Evolutionary conservation across 2,888 invertebrate species (phyloP), one percentile per base, ranked within the genome.

Genomic region (Eucera pruinosa): DNA sequence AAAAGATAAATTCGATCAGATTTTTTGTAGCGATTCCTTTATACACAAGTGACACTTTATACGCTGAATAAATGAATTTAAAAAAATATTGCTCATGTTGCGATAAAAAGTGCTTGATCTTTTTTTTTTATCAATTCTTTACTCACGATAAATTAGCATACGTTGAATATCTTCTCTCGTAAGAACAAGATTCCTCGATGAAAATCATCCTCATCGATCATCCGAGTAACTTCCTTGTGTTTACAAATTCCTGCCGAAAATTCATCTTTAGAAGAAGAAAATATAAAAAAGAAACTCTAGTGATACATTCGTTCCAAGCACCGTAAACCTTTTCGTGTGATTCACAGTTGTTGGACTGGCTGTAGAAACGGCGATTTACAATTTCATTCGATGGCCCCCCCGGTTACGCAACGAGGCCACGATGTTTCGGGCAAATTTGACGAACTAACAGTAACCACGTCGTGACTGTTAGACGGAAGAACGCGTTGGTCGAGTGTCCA

Each of bases 401-500:
- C 18, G 23, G 55, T 76, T 69, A 18, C 54, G 68, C 15, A 75
- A 80, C 68, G 43, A 25, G 50, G 45, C 47, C 50, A 55, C 55
- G 58, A 27, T 68, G 50, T 66, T 50, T 66, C 47, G 50, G 43
- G 57, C 60, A 70, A 81, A 80, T 84, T 81, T 81, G 67, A 70
- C 67, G 65, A 54, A 58, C 80, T 84, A 84, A 84, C 84, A 84
- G 84, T 84, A 85, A 84, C 78, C 66, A 62, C 58, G 36, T 47
- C 71, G 77, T 73, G 76, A 83, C 83, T 82, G 84, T 85, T 83
- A 83, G 85, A 82, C 55, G 64, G 47, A 69, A 69, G 70, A 69
- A 75, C 64, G 60, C 33, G 68, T 33, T n/a, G 27, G 0, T 25
- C 7, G 52, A n/a, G 39, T 55, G 67, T 58, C 65, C 58, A 55